Percentiles rank a stretch among this genome's conserved stretches.
phyloP scores from a whole-genome alignment of 2,888 invertebrate genomes.

The Pegoplata infirma region DNA sequence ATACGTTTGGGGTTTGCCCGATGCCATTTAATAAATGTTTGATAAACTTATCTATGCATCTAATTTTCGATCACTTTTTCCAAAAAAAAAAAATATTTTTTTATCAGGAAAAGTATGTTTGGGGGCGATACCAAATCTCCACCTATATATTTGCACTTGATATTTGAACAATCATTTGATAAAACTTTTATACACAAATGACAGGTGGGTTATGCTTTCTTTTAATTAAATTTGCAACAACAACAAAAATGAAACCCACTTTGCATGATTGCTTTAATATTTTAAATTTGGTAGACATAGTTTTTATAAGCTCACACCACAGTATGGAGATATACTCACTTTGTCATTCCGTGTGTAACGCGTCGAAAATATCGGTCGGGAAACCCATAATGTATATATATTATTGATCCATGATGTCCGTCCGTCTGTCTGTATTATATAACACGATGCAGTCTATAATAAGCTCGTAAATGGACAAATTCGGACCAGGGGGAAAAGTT shows the following conservation, averaged over 20 bases:
- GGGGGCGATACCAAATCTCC: slow-evolving; percentile 23
- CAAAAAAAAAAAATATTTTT: slow-evolving; percentile 12
- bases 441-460: no score
- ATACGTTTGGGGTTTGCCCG: neutral
- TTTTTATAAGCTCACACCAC: no score
- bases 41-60: neutral
- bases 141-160: slow-evolving; percentile 40
- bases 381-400: no score
- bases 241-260: slow-evolving; percentile 22
- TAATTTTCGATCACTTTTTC: neutral
- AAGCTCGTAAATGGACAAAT: no score
- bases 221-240: slow-evolving; percentile 26
- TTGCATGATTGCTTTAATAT: neutral
- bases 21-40: no score
- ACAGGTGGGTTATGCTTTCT: slow-evolving; percentile 41
- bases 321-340: no score
- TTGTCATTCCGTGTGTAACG: no score
- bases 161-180: slow-evolving; percentile 19
- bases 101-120: slow-evolving; percentile 16
- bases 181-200: slow-evolving; percentile 9
- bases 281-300: neutral
- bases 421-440: no score
- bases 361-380: no score
- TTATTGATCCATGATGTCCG: no score
- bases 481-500: no score